These are phyloP conservation scores for Trachurus trachurus DNA, from an alignment of 2,797 vertebrate species.

Conservation along the genomic window DNA sequence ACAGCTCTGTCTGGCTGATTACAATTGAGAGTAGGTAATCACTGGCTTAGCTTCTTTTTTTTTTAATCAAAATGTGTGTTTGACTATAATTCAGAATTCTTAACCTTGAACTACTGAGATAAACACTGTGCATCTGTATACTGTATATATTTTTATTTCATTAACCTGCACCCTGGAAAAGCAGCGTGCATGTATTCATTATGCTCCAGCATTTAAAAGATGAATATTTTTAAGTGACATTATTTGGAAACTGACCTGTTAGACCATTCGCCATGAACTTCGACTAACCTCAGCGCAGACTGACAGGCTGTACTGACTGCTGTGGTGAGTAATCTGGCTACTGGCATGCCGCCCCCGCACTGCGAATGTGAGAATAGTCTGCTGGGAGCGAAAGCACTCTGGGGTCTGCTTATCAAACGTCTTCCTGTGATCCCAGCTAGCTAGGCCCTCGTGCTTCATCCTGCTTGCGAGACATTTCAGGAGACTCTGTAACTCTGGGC, in stretches of 20 bases:
- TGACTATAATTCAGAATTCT: not conserved
- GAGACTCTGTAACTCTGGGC: constrained; percentile 15
- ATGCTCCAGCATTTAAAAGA: constrained; percentile 1
- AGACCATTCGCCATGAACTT: constrained; percentile 11
- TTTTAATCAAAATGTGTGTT: not conserved
- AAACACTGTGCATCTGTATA: too few relatives aligned
- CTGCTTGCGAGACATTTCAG: constrained; percentile 33
- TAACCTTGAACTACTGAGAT: not conserved
- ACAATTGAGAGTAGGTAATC: not conserved
- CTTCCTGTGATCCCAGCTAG: constrained; percentile 56
- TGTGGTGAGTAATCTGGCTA: constrained; percentile 63
- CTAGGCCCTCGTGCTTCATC: constrained; percentile 39
- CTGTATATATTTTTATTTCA: not conserved
- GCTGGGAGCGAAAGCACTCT: constrained; percentile 61
- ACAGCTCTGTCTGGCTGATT: not conserved
- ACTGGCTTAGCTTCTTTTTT: not conserved
- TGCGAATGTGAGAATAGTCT: constrained; percentile 59
- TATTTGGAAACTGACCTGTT: constrained; percentile 15
- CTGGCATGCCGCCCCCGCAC: constrained; percentile 58
- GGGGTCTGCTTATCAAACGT: constrained; percentile 64
- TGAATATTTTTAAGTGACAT: constrained; percentile 1
- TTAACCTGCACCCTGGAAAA: not conserved
- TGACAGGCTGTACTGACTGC: constrained; percentile 52
- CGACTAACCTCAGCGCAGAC: constrained; percentile 12
- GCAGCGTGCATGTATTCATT: not conserved